phyloP scores from a whole-genome alignment of 2,113 vertebrate genomes.

The Carlito syrichta region DNA sequence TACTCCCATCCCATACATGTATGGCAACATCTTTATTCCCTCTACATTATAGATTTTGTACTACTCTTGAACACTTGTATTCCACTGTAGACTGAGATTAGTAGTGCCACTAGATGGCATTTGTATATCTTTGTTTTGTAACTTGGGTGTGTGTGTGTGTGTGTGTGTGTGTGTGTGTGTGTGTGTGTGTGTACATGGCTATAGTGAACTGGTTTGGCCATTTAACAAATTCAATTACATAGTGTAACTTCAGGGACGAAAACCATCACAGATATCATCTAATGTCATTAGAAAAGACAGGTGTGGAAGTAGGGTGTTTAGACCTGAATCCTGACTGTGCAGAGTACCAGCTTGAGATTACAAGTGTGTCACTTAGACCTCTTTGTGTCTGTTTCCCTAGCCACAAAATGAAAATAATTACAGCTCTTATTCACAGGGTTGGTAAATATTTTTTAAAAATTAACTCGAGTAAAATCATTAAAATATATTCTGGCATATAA shows the following conservation, averaged over 20 bases:
- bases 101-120: conserved; percentile 26
- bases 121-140: neutral
- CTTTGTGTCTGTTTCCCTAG: neutral
- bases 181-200: neutral
- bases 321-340: neutral
- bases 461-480: neutral
- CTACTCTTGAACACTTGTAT: neutral
- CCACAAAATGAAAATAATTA: neutral
- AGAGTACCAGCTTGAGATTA: neutral
- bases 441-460: neutral
- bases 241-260: neutral
- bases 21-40: neutral
- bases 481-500: neutral
- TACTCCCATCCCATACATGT: neutral
- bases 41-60: neutral
- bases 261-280: neutral
- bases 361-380: neutral
- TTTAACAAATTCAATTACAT: neutral
- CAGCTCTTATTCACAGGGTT: neutral
- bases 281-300: neutral
- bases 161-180: rapidly evolving
- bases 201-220: neutral
- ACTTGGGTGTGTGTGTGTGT: neutral
- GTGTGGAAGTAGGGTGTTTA: neutral
- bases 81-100: neutral